Evolutionary conservation across 2,113 vertebrate species (phyloP).

Genomic region (Takifugu bimaculatus): DNA sequence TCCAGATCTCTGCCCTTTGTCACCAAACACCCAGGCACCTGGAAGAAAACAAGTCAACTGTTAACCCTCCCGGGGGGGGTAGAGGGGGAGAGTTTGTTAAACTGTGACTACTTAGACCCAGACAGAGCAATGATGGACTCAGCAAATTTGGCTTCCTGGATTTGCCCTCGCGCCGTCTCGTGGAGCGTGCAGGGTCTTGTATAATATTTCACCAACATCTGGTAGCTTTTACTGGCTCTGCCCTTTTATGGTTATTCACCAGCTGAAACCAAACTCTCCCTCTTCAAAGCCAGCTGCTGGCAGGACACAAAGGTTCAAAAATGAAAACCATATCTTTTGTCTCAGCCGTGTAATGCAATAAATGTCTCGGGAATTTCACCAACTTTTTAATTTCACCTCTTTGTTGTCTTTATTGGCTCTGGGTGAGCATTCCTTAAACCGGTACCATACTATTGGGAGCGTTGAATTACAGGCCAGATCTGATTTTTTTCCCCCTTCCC

Average conservation of each 20-base stretch:
- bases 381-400: not conserved
- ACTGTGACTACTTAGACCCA: conserved; percentile 45
- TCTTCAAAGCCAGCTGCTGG: conserved; percentile 20
- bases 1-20: conserved; percentile 19
- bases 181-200: conserved; percentile 57
- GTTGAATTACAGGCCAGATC: conserved; percentile 13
- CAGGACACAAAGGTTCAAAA: not conserved
- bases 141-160: conserved; percentile 57
- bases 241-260: conserved; percentile 52
- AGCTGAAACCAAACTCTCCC: conserved; percentile 37
- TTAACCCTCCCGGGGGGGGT: conserved; percentile 41
- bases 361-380: not conserved
- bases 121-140: conserved; percentile 50
- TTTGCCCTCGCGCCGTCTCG: conserved; percentile 49
- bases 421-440: conserved; percentile 2
- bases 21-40: conserved; percentile 50
- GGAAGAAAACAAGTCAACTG: conserved; percentile 30
- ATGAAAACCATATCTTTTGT: conserved; percentile 3
- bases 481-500: not conserved
- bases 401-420: conserved; percentile 11
- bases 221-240: conserved; percentile 63
- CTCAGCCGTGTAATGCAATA: not conserved
- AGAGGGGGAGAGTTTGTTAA: conserved; percentile 53
- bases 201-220: conserved; percentile 69
- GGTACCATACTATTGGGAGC: conserved; percentile 1